Conservation (phyloP, 1,140 invertebrate species). For the Colletes latitarsis region DNA sequence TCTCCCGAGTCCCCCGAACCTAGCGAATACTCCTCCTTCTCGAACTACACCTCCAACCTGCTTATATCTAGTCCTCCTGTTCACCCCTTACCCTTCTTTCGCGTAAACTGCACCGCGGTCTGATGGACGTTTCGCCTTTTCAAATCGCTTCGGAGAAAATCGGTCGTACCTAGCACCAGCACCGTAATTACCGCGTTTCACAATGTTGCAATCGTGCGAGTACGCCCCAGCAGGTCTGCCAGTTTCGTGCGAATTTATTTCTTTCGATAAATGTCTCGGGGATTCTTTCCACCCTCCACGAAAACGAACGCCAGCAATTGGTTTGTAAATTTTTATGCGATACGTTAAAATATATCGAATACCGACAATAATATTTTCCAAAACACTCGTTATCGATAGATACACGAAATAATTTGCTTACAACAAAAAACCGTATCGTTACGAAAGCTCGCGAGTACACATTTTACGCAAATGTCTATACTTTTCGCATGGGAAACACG, state of each 20-base stretch:
- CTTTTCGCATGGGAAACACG: too few relatives aligned
- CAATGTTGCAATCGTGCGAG: slow-evolving; percentile 62
- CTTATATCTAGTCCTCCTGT: slow-evolving; percentile 20
- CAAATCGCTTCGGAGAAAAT: slow-evolving; percentile 64
- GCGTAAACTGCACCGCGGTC: slow-evolving; percentile 47
- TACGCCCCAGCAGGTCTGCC: slow-evolving; percentile 19
- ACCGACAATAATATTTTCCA: too few relatives aligned
- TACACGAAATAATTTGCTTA: too few relatives aligned
- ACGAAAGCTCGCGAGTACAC: neutral
- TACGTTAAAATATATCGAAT: too few relatives aligned
- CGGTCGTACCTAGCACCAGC: slow-evolving; percentile 43
- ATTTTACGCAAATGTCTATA: neutral
- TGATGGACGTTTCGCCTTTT: slow-evolving; percentile 59
- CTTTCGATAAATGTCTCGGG: slow-evolving; percentile 20
- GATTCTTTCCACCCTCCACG: neutral
- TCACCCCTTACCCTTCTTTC: slow-evolving; percentile 49
- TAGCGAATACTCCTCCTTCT: slow-evolving; percentile 41
- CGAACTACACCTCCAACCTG: slow-evolving; percentile 15
- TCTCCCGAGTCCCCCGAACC: slow-evolving; percentile 14
- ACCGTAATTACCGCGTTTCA: slow-evolving; percentile 55
- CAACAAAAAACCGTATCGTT: too few relatives aligned
- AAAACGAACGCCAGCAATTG: neutral
- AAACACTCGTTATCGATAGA: too few relatives aligned
- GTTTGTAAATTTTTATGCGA: too few relatives aligned
- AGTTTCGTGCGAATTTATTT: slow-evolving; percentile 55